Evolutionary conservation across 2,113 vertebrate genomes (phyloP), one percentile per base, ranked within the genome.

Genomic region (Pterocles orientalis): DNA sequence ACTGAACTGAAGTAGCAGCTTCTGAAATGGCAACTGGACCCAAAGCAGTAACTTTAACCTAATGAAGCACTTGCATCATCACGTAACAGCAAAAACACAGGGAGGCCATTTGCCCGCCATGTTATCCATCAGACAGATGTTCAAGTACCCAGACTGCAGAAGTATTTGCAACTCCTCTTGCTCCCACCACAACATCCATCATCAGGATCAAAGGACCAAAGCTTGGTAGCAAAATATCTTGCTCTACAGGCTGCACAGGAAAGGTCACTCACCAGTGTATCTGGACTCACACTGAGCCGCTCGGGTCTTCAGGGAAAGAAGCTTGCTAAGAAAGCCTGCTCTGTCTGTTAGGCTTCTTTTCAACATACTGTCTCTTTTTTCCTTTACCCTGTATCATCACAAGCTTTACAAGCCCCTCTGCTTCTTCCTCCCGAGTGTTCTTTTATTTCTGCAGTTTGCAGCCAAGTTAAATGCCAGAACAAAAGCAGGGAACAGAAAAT

Each of bases 391-490:
- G 43, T 43, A 77, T 26, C 68, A 73, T 26, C 75, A 50, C 24
- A 41, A 53, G 66, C 75, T 69, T 43, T 79, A 71, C 51, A 85
- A 69, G 47, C 41, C 58, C 31, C 76, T 45, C 0, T 8, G 57
- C 45, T 57, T 48, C 41, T 21, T 23, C 66, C 86, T 86, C 50
- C 82, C 20, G 13, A 58, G 72, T 9, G 29, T 82, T 56, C 92
- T 72, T 92, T 85, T 28, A 86, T 72, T 91, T 90, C 82, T 92
- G 85, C 24, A 15, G 34, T 23, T 69, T 79, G 57, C 75, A 82
- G 58, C 21, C n/a, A 61, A 80, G 41, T 45, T 86, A 88, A 95
- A 90, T 23, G 50, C 41, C 71, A 80, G 70, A 87, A 72, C 79
- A 76, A 93, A 93, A 58, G 53, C 75, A 54, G 31, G 47, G 60